phyloP scores from a whole-genome alignment of 1,140 invertebrate species.

The Dolichoris vasculosae region DNA sequence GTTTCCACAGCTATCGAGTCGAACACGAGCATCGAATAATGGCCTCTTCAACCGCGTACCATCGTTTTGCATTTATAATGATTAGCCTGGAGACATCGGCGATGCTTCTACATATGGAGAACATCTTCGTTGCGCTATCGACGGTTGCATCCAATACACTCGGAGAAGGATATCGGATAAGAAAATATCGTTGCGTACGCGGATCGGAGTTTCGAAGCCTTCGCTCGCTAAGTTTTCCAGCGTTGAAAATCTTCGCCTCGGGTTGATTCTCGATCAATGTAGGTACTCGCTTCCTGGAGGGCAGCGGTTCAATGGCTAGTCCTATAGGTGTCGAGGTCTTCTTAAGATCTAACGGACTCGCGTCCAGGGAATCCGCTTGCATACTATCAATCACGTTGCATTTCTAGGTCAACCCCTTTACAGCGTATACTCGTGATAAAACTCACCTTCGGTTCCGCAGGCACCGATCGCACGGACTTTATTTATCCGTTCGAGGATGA shows the following conservation, averaged over 20 bases:
- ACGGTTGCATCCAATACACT: neutral
- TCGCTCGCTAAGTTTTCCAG: neutral
- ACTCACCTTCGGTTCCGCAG: neutral
- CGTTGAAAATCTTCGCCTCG: neutral
- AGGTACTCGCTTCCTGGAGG: neutral
- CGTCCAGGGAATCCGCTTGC: constrained; percentile 18
- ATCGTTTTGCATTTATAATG: neutral
- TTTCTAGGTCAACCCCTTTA: constrained; percentile 22
- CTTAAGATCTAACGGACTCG: constrained; percentile 18
- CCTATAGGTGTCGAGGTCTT: neutral
- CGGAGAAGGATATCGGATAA: neutral
- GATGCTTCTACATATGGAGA: neutral
- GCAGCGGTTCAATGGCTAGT: neutral
- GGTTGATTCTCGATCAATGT: neutral
- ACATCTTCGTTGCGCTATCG: neutral
- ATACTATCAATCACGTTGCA: constrained; percentile 8
- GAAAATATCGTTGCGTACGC: too few relatives aligned
- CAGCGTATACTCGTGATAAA: neutral
- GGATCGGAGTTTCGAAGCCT: too few relatives aligned
- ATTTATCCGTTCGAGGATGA: neutral
- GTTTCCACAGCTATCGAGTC: neutral
- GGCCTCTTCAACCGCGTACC: neutral
- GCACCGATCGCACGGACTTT: neutral
- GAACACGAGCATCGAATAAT: neutral
- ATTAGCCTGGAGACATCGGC: neutral